A percentile compares a stretch with the other conserved stretches of the same genome.
phyloP scores from a whole-genome alignment of 2,888 invertebrate species.

The Hemithea aestivaria region DNA sequence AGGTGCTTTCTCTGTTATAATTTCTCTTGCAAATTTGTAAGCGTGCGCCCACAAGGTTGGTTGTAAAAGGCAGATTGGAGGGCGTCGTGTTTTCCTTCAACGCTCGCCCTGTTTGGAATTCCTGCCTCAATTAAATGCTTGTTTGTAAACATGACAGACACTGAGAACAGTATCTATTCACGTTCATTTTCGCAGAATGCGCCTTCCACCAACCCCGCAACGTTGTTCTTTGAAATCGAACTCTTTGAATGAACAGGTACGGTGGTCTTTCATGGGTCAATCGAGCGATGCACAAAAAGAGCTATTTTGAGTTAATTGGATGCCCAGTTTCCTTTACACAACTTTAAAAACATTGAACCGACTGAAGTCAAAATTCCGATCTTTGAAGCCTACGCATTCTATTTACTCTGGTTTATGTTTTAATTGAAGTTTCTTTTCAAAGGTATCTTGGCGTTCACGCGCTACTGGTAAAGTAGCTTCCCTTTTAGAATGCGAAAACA shows the following conservation, averaged over 20 bases:
- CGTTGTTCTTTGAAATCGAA: slow-evolving; percentile 41
- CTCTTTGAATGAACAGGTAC: slow-evolving; percentile 39
- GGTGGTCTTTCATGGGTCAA: slow-evolving; percentile 30
- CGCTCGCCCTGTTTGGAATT: slow-evolving; percentile 63
- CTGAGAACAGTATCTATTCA: slow-evolving; percentile 38
- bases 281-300: slow-evolving; percentile 29
- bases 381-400: slow-evolving; percentile 4
- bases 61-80: slow-evolving; percentile 34
- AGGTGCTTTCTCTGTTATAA: slow-evolving; percentile 17
- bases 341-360: slow-evolving; percentile 8
- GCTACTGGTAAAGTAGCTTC: neutral
- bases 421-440: slow-evolving; percentile 8
- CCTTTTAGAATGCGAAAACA: slow-evolving; percentile 7
- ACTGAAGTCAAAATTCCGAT: slow-evolving; percentile 7
- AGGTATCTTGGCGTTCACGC: neutral
- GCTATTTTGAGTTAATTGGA: slow-evolving; percentile 23
- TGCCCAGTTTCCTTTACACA: slow-evolving; percentile 13
- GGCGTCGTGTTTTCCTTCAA: slow-evolving; percentile 57
- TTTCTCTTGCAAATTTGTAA: slow-evolving; percentile 29
- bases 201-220: slow-evolving; percentile 39
- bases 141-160: slow-evolving; percentile 67
- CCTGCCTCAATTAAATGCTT: slow-evolving; percentile 65
- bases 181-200: slow-evolving; percentile 59
- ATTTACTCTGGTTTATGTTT: slow-evolving; percentile 3
- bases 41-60: slow-evolving; percentile 24